Percentiles rank a stretch among this genome's conserved stretches.
Conservation (phyloP, 2,113 vertebrate genomes). For the Colinus virginianus region DNA sequence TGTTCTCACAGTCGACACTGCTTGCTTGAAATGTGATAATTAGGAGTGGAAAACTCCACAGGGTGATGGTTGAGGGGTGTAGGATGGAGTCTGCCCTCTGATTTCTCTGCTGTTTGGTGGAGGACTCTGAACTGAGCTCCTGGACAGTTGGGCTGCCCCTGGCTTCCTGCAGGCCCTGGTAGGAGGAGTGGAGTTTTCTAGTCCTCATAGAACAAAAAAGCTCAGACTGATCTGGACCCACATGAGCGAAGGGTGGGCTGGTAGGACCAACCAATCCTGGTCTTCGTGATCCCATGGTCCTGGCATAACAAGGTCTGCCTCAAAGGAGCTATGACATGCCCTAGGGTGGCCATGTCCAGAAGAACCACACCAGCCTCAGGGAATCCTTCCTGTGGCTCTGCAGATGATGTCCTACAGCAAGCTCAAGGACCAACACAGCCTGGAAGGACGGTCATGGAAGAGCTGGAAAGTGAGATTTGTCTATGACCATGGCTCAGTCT, state of each 20-base stretch:
- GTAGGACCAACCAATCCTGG: background rate
- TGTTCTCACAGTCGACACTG: rapidly evolving
- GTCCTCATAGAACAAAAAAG: background rate
- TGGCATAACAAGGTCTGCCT: background rate
- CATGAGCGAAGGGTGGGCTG: background rate
- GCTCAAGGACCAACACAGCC: background rate
- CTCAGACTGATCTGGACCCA: background rate
- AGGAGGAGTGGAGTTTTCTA: background rate
- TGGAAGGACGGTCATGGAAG: background rate
- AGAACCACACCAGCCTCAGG: background rate
- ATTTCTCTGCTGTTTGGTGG: background rate
- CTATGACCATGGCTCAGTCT: background rate
- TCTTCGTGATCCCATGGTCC: background rate
- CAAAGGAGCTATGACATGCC: rapidly evolving
- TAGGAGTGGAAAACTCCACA: rapidly evolving
- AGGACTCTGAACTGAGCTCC: background rate
- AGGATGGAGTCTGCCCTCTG: background rate
- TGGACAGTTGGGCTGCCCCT: background rate
- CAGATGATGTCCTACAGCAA: background rate
- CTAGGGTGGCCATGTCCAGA: background rate
- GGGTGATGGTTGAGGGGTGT: background rate
- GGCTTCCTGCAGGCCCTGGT: background rate
- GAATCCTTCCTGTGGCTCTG: background rate
- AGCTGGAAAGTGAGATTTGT: background rate
- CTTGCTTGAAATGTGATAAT: background rate